phyloP scores from a whole-genome alignment of 2,113 vertebrate species.

The Addax nasomaculatus region DNA sequence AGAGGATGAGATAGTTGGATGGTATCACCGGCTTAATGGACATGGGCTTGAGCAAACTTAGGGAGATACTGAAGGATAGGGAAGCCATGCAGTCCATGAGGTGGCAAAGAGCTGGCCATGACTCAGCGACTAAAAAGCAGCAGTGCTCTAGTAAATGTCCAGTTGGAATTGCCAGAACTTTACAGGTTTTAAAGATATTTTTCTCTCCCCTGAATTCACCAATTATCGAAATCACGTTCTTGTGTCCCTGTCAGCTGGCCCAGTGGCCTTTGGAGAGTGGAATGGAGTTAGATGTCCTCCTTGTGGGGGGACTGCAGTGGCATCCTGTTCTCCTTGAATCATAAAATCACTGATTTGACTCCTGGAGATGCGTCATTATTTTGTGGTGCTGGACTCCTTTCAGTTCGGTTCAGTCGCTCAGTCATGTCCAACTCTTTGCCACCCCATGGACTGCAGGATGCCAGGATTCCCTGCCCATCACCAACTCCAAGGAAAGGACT shows the following conservation, averaged over 20 bases:
- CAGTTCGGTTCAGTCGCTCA: neutral
- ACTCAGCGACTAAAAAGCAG: neutral
- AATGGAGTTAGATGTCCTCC: neutral
- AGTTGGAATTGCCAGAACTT: neutral
- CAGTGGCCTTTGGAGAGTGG: neutral
- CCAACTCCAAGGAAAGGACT: neutral
- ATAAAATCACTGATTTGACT: neutral
- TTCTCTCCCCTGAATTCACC: neutral
- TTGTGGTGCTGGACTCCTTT: neutral
- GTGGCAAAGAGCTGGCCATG: neutral
- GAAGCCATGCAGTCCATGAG: neutral
- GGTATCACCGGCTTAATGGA: neutral
- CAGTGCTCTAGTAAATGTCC: neutral
- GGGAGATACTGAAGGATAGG: neutral
- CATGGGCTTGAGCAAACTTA: neutral
- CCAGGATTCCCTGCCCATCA: neutral
- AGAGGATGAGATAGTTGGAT: neutral
- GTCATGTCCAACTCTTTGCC: neutral
- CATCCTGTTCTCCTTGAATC: neutral
- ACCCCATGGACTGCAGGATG: neutral
- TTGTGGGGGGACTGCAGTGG: rapidly evolving
- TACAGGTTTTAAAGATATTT: neutral
- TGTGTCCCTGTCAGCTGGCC: neutral
- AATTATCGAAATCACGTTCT: neutral
- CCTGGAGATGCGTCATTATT: neutral